Conservation (phyloP, 2,113 vertebrate genomes). For the Oostethus manadensis region DNA sequence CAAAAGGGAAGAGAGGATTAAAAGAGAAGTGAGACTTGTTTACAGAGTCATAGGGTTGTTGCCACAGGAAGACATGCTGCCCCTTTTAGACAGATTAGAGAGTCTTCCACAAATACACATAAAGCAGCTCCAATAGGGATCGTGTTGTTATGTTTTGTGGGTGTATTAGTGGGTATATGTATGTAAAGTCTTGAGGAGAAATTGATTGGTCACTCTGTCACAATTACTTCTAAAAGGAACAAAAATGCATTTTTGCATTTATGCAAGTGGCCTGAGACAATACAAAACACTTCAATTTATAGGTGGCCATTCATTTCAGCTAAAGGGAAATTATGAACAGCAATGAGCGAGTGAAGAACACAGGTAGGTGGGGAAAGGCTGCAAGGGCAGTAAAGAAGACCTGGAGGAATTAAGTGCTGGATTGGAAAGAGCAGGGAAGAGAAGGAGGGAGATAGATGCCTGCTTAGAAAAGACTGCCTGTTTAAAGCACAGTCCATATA, state of each 20-base stretch:
- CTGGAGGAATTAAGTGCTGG: slow-evolving; percentile 44
- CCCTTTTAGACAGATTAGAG: slow-evolving; percentile 53
- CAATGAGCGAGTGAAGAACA: slow-evolving; percentile 22
- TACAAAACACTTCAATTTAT: slow-evolving; percentile 26
- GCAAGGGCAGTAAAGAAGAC: slow-evolving; percentile 28
- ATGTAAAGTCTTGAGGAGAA: not conserved
- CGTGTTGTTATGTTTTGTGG: slow-evolving; percentile 15
- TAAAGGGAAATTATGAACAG: slow-evolving; percentile 29
- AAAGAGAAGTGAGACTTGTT: slow-evolving; percentile 62
- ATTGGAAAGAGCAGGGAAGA: slow-evolving; percentile 55
- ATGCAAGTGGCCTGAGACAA: slow-evolving; percentile 19
- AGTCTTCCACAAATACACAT: not conserved
- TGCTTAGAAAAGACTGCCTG: slow-evolving; percentile 39
- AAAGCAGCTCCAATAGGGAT: slow-evolving; percentile 10
- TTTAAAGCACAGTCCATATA: slow-evolving; percentile 61
- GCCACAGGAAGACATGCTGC: slow-evolving; percentile 52
- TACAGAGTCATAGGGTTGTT: slow-evolving; percentile 57
- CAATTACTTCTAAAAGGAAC: slow-evolving; percentile 37
- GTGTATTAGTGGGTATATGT: slow-evolving; percentile 1
- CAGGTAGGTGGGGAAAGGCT: slow-evolving; percentile 31
- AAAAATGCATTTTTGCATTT: slow-evolving; percentile 18
- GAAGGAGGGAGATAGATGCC: slow-evolving; percentile 35
- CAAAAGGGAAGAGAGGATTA: slow-evolving; percentile 48
- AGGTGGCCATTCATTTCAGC: slow-evolving; percentile 43
- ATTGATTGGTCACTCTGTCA: slow-evolving; percentile 20